Conservation (phyloP, 30 jellyfish, hydroid and myxozoan genomes). For the Turritopsis rubra region DNA sequence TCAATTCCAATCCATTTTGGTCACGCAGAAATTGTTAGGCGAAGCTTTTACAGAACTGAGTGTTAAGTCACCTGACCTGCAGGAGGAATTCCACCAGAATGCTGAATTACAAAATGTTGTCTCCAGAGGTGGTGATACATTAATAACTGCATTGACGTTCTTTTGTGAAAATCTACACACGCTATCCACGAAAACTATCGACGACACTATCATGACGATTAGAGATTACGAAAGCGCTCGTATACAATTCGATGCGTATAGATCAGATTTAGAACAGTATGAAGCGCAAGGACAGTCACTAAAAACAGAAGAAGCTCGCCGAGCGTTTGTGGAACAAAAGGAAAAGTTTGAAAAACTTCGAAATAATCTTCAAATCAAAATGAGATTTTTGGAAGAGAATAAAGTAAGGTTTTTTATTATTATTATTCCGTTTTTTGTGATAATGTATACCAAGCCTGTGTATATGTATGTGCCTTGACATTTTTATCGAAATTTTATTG, state of each 20-base stretch:
- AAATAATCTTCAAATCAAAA: slow-evolving; percentile 71
- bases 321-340: slow-evolving; percentile 60
- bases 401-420: slow-evolving; percentile 43
- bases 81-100: slow-evolving; percentile 91
- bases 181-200: slow-evolving; percentile 89
- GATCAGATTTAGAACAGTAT: slow-evolving; percentile 85
- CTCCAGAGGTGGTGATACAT: slow-evolving; percentile 88
- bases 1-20: slow-evolving; percentile 60
- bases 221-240: slow-evolving; percentile 79
- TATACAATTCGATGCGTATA: slow-evolving; percentile 92
- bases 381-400: slow-evolving; percentile 92
- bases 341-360: slow-evolving; percentile 78
- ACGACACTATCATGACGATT: slow-evolving; percentile 87
- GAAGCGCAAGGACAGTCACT: slow-evolving; percentile 79
- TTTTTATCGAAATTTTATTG: background rate
- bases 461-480: background rate
- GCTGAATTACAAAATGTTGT: slow-evolving; percentile 94
- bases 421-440: background rate
- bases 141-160: slow-evolving; percentile 80
- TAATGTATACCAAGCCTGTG: background rate
- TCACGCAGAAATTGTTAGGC: slow-evolving; percentile 76
- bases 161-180: slow-evolving; percentile 82
- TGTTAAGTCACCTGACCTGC: slow-evolving; percentile 95
- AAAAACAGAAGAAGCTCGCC: slow-evolving; percentile 88
- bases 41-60: slow-evolving; percentile 86